Evolutionary conservation across 2,797 vertebrate genomes (phyloP), one percentile per base, ranked within the genome.

Genomic region (Semotilus atromaculatus): DNA sequence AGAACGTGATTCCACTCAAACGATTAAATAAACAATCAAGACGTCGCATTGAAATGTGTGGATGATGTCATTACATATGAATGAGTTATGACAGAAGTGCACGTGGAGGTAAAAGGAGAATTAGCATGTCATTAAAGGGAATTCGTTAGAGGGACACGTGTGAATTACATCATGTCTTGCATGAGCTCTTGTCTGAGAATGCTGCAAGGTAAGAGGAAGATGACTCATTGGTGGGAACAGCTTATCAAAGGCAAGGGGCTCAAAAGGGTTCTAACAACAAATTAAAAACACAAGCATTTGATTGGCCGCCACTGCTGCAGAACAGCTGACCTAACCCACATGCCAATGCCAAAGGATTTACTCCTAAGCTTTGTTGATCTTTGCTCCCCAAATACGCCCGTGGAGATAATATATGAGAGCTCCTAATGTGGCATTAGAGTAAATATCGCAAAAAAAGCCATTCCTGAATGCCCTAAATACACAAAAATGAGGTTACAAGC

Each of bases 221-320:
- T 88, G 86, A 88, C 67, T 87, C 84, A 89, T 78, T 26, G 34
- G 80, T 81, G 68, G 81, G 78, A 83, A 84, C 64, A 62, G 71
- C 68, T 83, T 76, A 83, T 83, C 83, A 83, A 86, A 89, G 84
- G 18, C 55, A 40, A 53, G 34, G 31, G 34, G 58, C 78, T 68
- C n/a, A 40, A 67, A 86, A n/a, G 72, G 31, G 80, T 67, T 82
- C 55, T 70, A 86, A 62, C 43, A 82, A 58, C 70, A 85, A 88
- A 89, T 87, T 68, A 86, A 85, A 90, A 87, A 78, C 87, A 84
- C 70, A 81, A 86, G 71, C 72, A 21, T 80, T 79, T 67, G 71
- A 74, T 73, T 70, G 80, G 38, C n/a, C 48, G 3, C 83, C 45
- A 48, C 31, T 21, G 40, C 45, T 10, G 53, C 70, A 80, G 71